Conservation (phyloP, 2,888 invertebrate species). For the Clanis bilineata region DNA sequence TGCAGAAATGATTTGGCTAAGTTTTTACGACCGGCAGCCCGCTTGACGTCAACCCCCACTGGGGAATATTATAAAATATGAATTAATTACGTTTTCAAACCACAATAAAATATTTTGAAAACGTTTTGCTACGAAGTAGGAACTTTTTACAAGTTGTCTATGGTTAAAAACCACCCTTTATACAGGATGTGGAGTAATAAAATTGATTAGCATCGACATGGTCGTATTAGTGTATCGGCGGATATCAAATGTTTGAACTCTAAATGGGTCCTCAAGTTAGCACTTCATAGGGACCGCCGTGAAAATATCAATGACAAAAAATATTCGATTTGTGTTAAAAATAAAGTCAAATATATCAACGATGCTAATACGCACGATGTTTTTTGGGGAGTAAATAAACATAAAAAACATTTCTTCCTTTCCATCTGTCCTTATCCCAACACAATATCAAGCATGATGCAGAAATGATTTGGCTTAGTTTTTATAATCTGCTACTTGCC, state of each 20-base stretch:
- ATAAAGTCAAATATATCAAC: not conserved
- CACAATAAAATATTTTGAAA: too few relatives aligned
- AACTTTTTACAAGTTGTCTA: not conserved
- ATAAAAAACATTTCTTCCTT: too few relatives aligned
- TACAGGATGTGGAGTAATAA: slow-evolving; percentile 26
- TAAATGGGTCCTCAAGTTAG: slow-evolving; percentile 9
- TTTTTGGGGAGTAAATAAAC: not conserved
- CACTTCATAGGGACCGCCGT: not conserved
- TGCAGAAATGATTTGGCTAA: too few relatives aligned
- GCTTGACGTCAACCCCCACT: too few relatives aligned
- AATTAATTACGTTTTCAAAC: too few relatives aligned
- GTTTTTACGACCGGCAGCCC: too few relatives aligned
- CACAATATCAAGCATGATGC: too few relatives aligned
- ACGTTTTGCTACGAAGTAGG: not conserved
- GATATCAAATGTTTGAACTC: slow-evolving; percentile 2
- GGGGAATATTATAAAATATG: too few relatives aligned
- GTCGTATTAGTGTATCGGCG: slow-evolving; percentile 27
- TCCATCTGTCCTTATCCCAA: too few relatives aligned
- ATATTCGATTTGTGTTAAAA: not conserved
- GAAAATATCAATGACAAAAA: not conserved
- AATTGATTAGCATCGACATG: slow-evolving; percentile 34
- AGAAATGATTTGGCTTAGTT: too few relatives aligned
- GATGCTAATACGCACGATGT: not conserved
- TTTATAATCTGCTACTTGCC: too few relatives aligned
- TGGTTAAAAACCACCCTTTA: slow-evolving; percentile 14